Evolutionary conservation across 2,888 invertebrate species (phyloP).

Genomic region (Escarpia spicata): DNA sequence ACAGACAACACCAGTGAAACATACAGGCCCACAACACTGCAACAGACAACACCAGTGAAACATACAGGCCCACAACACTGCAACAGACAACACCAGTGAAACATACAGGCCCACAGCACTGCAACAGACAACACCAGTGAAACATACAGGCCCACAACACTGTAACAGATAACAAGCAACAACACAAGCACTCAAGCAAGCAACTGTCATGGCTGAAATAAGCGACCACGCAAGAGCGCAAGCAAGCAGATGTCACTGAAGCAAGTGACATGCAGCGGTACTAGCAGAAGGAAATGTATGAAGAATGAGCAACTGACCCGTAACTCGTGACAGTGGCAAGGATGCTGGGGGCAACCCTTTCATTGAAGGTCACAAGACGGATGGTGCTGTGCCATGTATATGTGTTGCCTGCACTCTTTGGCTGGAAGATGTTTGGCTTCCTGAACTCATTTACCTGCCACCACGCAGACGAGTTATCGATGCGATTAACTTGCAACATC

Average conservation of each 20-base stretch:
- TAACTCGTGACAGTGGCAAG: background rate
- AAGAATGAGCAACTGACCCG: background rate
- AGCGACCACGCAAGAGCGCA: background rate
- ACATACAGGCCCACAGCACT: background rate
- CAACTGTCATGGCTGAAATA: background rate
- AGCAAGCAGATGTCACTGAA: background rate
- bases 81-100: background rate
- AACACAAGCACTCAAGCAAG: background rate
- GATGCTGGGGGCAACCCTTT: background rate
- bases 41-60: background rate
- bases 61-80: background rate
- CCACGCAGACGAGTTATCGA: background rate
- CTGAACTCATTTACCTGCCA: background rate
- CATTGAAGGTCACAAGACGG: background rate
- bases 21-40: constrained; percentile 19
- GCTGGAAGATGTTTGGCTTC: background rate
- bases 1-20: background rate
- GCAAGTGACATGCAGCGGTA: background rate
- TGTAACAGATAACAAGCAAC: background rate
- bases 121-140: background rate
- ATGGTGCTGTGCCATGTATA: background rate
- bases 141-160: background rate
- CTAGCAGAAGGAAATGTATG: background rate
- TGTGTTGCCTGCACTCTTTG: background rate
- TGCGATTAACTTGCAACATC: background rate